Conservation (phyloP, 2,888 invertebrate genomes). For the Papilio protenor region DNA sequence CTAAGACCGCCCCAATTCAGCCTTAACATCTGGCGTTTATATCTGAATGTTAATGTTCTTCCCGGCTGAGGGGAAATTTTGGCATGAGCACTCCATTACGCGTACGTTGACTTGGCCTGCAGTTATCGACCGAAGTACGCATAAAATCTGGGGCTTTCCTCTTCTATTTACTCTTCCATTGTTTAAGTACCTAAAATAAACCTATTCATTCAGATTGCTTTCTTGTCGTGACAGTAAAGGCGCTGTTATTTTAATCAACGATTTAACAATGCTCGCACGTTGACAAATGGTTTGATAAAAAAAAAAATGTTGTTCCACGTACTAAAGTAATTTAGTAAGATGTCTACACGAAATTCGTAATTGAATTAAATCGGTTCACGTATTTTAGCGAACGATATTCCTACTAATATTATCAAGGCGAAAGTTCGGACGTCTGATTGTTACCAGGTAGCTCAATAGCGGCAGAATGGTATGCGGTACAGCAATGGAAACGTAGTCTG, state of each 20-base stretch:
- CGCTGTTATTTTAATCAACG: neutral
- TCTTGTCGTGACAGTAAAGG: neutral
- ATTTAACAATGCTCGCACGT: neutral
- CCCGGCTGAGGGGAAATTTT: constrained; percentile 49
- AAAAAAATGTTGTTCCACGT: neutral
- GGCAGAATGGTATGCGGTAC: too few species aligned
- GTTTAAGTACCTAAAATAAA: neutral
- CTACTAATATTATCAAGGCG: neutral
- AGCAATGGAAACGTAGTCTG: too few species aligned
- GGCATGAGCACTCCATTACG: constrained; percentile 56
- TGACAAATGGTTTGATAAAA: too few species aligned
- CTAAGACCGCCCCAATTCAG: constrained; percentile 10
- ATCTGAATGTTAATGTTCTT: constrained; percentile 31
- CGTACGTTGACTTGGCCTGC: constrained; percentile 56
- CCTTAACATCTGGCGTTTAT: constrained; percentile 37
- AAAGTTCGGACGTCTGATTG: neutral
- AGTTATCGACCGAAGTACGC: constrained; percentile 45
- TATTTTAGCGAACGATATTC: neutral
- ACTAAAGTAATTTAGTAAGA: neutral
- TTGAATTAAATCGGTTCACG: neutral
- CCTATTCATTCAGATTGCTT: neutral
- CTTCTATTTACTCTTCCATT: neutral
- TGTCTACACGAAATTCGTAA: neutral
- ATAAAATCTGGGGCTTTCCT: constrained; percentile 10
- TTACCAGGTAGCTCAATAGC: neutral